Base-by-base conservation (phyloP, 2,888 invertebrate species). In the Panorpa germanica region DNA sequence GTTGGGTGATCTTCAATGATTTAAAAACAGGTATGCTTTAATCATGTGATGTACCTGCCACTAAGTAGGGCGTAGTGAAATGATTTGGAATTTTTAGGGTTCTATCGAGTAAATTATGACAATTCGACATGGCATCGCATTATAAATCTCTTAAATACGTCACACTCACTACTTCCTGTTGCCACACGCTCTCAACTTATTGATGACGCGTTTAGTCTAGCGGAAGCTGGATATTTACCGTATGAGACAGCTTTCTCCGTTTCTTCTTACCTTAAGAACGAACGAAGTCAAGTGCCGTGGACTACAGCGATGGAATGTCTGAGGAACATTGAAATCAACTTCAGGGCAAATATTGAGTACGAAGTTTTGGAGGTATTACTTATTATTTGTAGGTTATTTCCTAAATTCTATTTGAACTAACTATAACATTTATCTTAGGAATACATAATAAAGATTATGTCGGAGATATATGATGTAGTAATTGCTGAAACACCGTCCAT, bases 251-350 rank as follows among this genome's bases (percentile, higher is more conserved):
- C 81, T 0, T 50, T 86, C 32, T 71, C 77, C 36, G 61, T 83
- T 3, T 72, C 76, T 1, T 63, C 63, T 34, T 85, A 83, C 46
- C 56, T 86, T 37, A 53, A 52, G 3, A 65, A 72, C 34, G 77
- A 78, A 50, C 59, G 62, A 10, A 77, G 80, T 39, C 81, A 73
- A 43, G 65, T 82, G 2, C 83, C 85, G 0, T 83, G 82, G 83
- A 69, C 69, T 44, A 63, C 78, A 1, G 78, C 78, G 0, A 50
- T 81, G 6, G 63, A 61, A 4, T 71, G 70, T 11, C 53, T 83
- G 27, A 65, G 61, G 4, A 82, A 72, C 44, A 57, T 83, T 25
- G 66, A 74, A 35, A 61, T 61, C 38, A 60, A 61, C 39, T 61
- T 60, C 40, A 59, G 59, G 51, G 61, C 60, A 35, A 40, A 48